Evolutionary conservation across 37 sponge, comb jelly and placozoan genomes (phyloP), one percentile per base, ranked within the genome.

Genomic region (Oopsacas minuta): DNA sequence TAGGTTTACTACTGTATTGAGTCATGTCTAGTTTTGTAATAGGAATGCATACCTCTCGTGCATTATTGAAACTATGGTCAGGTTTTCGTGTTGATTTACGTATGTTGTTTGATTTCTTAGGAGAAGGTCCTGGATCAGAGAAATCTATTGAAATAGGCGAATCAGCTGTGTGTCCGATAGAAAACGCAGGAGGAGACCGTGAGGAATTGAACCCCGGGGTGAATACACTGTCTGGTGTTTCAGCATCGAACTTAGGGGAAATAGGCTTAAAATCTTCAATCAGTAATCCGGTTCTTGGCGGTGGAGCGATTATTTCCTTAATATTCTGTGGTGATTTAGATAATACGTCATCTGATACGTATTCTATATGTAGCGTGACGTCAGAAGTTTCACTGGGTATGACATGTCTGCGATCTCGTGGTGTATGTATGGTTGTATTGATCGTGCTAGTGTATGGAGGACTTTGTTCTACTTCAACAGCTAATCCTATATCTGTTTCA

Each of bases 141-240:
- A 15, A 42, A 15, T 42, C 49, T 17, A 42, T 8, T 42, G 49
- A 42, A 17, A 17, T 8, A 17, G 15, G 12, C 15, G 49, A 8
- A 15, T 8, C 8, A 15, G 8, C 49, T 8, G 8, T 42, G 8
- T 8, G 15, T 15, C 15, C 49, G 8, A 42, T 17, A 8, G 49
- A 42, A 15, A 42, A 42, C 15, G 49, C 8, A 17, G 49, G 15
- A 15, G 49, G 49, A 42, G 15, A 17, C 15, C 15, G 49, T 42
- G 75, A 3, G 22, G 17, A 25, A 34, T 12, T 61, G 22, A 61
- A 61, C 22, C 75, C 75, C 7, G 75, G 75, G 32, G 75, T 61
- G 75, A 61, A 61, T 7, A 61, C 75, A 61, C 75, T 61, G 75
- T 61, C 75, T n/a, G 75, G 75, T 20, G 75, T 61, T n/a, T 61